Percentiles rank a stretch among this genome's conserved stretches.
phyloP scores from a whole-genome alignment of 2,797 vertebrate genomes.

The Enteromius viviparus region DNA sequence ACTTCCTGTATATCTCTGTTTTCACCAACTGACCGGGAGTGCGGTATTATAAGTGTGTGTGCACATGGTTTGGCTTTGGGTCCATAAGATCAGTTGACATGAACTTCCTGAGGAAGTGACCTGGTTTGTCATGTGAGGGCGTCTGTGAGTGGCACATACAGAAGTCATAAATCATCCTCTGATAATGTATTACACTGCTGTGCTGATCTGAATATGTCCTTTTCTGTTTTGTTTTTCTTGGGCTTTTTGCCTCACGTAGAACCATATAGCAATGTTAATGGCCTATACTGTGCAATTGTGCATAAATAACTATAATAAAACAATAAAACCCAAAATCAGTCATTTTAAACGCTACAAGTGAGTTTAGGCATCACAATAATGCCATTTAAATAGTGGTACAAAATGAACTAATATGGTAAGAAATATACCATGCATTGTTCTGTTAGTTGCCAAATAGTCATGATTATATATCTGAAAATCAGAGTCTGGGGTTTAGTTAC shows the following conservation, averaged over 20 bases:
- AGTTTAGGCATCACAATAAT: neutral
- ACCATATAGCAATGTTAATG: neutral
- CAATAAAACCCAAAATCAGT: too few relatives aligned
- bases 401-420: too few relatives aligned
- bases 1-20: slow-evolving; percentile 21
- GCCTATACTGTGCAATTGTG: neutral
- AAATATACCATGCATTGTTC: too few relatives aligned
- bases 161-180: slow-evolving; percentile 14
- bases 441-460: too few relatives aligned
- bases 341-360: neutral
- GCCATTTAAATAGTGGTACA: neutral
- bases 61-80: slow-evolving; percentile 13
- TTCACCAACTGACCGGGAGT: slow-evolving; percentile 15
- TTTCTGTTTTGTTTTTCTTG: neutral
- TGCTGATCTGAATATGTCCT: neutral
- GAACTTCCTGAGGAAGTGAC: slow-evolving; percentile 39
- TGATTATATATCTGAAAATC: too few relatives aligned
- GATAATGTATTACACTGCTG: slow-evolving; percentile 21
- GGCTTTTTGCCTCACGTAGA: too few relatives aligned
- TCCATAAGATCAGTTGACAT: slow-evolving; percentile 14
- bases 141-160: neutral
- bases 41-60: slow-evolving; percentile 24
- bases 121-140: slow-evolving; percentile 13
- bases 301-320: neutral
- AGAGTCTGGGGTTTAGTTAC: too few relatives aligned